Base-by-base conservation (phyloP, 23 tunicate genomes). In the Clavelina lepadiformis region DNA sequence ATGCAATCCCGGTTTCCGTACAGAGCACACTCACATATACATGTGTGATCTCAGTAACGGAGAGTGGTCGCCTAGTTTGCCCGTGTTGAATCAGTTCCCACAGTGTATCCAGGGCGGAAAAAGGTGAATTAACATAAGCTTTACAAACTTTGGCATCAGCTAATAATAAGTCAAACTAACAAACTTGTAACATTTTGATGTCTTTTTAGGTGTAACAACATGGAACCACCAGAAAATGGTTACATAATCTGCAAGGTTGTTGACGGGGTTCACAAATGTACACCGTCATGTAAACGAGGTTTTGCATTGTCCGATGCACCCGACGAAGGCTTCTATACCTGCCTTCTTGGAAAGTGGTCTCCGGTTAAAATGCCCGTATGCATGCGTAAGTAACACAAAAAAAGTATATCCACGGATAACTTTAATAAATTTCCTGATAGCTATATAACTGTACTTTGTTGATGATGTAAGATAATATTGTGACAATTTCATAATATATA, bases 161-260 rank as follows among this genome's bases (percentile, higher is more conserved):
- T 46, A 46, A n/a, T 0, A 46, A 46, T 46, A 46, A 19, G 19
- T 46, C 19, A 19, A 66, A 51, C n/a, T n/a, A n/a, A n/a, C n/a
- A n/a, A n/a, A n/a, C n/a, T n/a, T n/a, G n/a, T n/a, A 15, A 58
- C 31, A 61, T 29, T 31, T 52, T 0, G 20, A 18, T 68, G 26
- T 18, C 21, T 41, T 60, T 53, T 7, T 20, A 78, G 93, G 35
- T 91, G 98, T 62, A 54, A 45, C 59, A 89, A 94, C 63, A 80
- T 94, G 91, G 99, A 94, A 1, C 74, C 95, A 24, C 99, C 99
- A 25, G 59, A 67, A 33, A 74, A 80, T 36, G 99, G 99, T 28
- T 75, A 76, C 58, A 77, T 94, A 35, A 68, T 82, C 31, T 94
- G 99, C 58, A 68, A 82, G 20, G 27, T 69, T 68, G 69, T 65